A percentile compares a stretch with the other conserved stretches of the same genome.
phyloP scores from a whole-genome alignment of 2,888 invertebrate genomes.

The Heteromurus nitidus region DNA sequence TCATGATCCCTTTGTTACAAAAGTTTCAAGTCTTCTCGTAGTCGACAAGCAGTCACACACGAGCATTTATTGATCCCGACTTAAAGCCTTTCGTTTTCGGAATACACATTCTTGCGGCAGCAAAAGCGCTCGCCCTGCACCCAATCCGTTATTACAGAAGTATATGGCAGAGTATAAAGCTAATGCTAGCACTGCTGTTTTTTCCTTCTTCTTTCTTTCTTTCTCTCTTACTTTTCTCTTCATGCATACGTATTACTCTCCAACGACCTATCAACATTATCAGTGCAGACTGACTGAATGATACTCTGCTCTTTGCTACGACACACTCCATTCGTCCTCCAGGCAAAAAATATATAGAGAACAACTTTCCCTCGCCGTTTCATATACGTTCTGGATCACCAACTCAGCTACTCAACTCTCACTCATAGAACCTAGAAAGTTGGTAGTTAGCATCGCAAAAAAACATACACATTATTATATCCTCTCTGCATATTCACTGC shows the following conservation, averaged over 20 bases:
- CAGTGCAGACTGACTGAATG: slow-evolving; percentile 5
- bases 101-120: neutral
- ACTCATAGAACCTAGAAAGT: no score
- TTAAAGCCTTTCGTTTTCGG: slow-evolving; percentile 1
- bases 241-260: slow-evolving; percentile 7
- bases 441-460: neutral
- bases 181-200: neutral
- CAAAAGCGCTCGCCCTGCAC: neutral
- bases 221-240: neutral
- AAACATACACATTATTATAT: neutral
- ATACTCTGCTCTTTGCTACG: neutral
- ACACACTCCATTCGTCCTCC: neutral
- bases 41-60: slow-evolving; percentile 17
- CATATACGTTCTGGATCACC: slow-evolving; percentile 18
- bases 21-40: neutral
- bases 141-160: neutral
- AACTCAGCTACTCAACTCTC: neutral
- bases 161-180: no score
- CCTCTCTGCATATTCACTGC: neutral
- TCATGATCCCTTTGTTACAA: slow-evolving; percentile 1
- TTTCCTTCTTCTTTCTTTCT: slow-evolving; percentile 1
- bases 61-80: slow-evolving; percentile 55
- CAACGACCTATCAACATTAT: slow-evolving; percentile 40
- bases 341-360: no score
- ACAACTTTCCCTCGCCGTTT: neutral